Base-by-base conservation (phyloP, 1,140 invertebrate genomes). In the Medauroidea extradentata region DNA sequence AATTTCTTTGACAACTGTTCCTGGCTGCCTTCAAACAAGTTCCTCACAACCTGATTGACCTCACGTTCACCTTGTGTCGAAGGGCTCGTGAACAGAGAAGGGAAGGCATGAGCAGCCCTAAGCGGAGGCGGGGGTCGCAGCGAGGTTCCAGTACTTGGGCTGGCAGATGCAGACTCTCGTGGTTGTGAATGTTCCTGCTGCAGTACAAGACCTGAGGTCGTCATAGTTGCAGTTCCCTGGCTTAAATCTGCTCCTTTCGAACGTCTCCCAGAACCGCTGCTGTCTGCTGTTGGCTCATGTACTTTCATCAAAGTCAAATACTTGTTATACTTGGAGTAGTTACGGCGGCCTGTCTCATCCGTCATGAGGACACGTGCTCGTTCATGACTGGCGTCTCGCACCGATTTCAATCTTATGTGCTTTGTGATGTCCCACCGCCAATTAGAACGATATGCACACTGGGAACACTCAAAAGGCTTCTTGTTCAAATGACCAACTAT, bases 391-490 rank as follows among this genome's bases (percentile, higher is more conserved):
- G 83, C 82, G 78, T 95, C 93, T 56, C 89, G 79, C 14, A 87
- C 86, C 14, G 88, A 87, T 79, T 93, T 94, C 65, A 94, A 77
- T 71, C 91, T 88, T 57, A 96, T 96, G 73, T 97, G 94, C 77
- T 96, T 96, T 42, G 91, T 94, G 59, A 98, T 94, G 76, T 95
- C 93, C 93, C 93, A 96, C 61, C 91, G 83, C 93, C 93, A 96
- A 75, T 96, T 96, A 21, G 92, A 95, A 61, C 92, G 86, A 70
- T 95, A 94, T 21, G 89, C 85, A 78, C 95, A 98, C 2, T 91
- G 79, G 2, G 94, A 96, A 79, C 95, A 98, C 76, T 94, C 91
- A 72, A 96, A 97, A 3, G 94, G 94, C 71, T 94, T 93, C 71
- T 89, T 90, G 74, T 94, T 94, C 59, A 93, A 79, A 77, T 94